Percentiles rank a stretch among this genome's conserved stretches.
These are phyloP conservation scores for Romanogobio albipinnatus DNA, from an alignment of 2,113 vertebrate species.

Conservation along the genomic window DNA sequence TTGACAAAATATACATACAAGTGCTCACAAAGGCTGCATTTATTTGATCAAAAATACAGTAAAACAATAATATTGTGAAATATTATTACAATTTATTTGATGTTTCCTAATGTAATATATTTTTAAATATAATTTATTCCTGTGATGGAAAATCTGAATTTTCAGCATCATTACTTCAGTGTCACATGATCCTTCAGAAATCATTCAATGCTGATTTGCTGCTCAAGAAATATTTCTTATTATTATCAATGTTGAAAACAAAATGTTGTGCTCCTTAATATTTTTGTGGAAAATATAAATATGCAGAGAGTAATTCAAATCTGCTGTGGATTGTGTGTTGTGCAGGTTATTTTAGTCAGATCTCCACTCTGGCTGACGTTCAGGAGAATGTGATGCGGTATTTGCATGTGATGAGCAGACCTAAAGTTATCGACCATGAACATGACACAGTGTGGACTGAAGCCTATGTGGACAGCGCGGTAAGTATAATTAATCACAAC, in stretches of 20 bases:
- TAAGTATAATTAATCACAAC: constrained; percentile 74
- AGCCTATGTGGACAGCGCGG: constrained; percentile 94
- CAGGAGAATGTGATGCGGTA: constrained; percentile 99
- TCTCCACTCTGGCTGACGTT: constrained; percentile 95
- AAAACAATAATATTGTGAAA: neutral
- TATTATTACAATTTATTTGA: neutral
- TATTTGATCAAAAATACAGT: neutral
- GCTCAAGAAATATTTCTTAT: neutral
- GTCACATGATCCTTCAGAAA: neutral
- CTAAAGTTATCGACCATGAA: constrained; percentile 97
- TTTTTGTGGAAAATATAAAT: neutral
- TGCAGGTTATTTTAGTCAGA: constrained; percentile 95
- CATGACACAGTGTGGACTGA: constrained; percentile 97
- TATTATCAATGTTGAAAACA: neutral
- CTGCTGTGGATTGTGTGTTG: constrained; percentile 49
- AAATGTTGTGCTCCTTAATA: neutral
- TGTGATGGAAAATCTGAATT: neutral
- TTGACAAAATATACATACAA: neutral
- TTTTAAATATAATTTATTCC: neutral
- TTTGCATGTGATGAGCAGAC: constrained; percentile 95
- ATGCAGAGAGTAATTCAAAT: neutral
- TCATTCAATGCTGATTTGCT: neutral
- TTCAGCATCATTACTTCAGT: too few relatives aligned
- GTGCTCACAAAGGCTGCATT: neutral
- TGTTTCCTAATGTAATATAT: neutral